Percentiles rank a stretch among this genome's conserved stretches.
These are phyloP conservation scores for Cinara cedri DNA, from an alignment of 2,888 invertebrate species.

Conservation along the genomic window DNA sequence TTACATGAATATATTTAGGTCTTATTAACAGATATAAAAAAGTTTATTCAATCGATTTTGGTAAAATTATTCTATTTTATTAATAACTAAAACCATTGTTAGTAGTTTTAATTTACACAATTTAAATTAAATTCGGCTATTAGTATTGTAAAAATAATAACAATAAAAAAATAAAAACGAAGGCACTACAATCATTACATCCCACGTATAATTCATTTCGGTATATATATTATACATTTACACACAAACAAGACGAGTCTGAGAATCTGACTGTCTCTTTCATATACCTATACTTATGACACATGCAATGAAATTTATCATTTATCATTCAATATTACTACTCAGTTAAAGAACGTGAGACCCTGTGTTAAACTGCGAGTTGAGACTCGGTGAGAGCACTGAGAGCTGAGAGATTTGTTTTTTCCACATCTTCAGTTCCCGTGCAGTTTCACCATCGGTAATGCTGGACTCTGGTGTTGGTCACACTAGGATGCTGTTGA, in stretches of 20 bases:
- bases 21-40: background rate
- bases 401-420: slow-evolving; percentile 31
- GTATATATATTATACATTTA: slow-evolving; percentile 15
- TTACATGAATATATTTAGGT: background rate
- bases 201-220: slow-evolving; percentile 33
- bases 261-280: slow-evolving; percentile 28
- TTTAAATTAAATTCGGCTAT: background rate
- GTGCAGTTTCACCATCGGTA: background rate
- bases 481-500: slow-evolving; percentile 6
- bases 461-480: slow-evolving; percentile 11
- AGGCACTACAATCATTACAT: slow-evolving; percentile 20
- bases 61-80: background rate
- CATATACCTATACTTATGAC: slow-evolving; percentile 5
- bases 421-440: slow-evolving; percentile 31
- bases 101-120: too few species aligned
- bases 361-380: background rate
- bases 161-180: slow-evolving; percentile 8
- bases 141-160: background rate
- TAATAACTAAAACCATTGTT: background rate
- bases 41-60: background rate
- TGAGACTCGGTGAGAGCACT: too few species aligned
- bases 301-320: slow-evolving; percentile 42
- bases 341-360: background rate
- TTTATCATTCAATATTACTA: slow-evolving; percentile 28
- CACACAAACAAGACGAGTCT: background rate